These are phyloP conservation scores for Pionites leucogaster DNA, from an alignment of 2,113 vertebrate genomes.

Conservation along the genomic window DNA sequence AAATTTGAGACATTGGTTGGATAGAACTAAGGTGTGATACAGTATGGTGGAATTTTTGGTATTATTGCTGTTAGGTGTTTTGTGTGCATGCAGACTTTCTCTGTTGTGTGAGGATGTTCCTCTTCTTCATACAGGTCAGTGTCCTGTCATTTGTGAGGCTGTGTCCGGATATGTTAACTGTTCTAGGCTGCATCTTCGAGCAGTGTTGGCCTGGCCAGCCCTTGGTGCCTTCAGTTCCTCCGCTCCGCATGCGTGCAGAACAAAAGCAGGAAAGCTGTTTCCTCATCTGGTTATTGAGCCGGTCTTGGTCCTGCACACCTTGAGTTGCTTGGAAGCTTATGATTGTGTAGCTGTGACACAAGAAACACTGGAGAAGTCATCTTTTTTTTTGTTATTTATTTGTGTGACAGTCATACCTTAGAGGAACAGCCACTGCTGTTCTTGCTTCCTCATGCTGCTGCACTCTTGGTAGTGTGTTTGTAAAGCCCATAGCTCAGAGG, in stretches of 20 bases:
- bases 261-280: not conserved
- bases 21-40: not conserved
- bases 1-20: not conserved
- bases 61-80: not conserved
- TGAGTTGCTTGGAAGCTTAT: not conserved
- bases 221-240: not conserved
- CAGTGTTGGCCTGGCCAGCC: fast-evolving
- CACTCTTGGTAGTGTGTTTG: not conserved
- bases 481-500: not conserved
- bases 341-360: not conserved
- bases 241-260: not conserved
- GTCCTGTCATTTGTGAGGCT: not conserved
- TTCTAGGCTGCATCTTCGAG: not conserved
- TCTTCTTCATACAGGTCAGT: not conserved
- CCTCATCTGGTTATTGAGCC: not conserved
- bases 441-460: not conserved
- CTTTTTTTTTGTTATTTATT: not conserved
- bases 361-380: not conserved
- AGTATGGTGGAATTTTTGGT: not conserved
- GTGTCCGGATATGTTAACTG: fast-evolving
- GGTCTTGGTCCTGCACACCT: not conserved
- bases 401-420: not conserved
- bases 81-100: not conserved
- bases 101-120: fast-evolving
- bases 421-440: not conserved